Conservation (phyloP, 2,113 vertebrate genomes). For the Melanerpes formicivorus region DNA sequence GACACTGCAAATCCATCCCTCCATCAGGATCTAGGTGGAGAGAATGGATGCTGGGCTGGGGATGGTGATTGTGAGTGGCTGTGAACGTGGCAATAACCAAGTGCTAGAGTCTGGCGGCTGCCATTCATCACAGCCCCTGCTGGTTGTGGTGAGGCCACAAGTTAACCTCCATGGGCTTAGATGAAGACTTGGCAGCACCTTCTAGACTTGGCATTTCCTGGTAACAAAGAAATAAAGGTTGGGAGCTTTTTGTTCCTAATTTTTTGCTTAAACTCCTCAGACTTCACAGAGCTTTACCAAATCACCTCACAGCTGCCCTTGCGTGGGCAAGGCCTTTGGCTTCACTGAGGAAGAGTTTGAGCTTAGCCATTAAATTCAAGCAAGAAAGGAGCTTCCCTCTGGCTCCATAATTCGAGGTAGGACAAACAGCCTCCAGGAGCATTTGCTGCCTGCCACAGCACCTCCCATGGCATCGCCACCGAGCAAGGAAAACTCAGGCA, state of each 20-base stretch:
- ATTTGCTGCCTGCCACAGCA: not conserved
- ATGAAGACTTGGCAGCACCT: not conserved
- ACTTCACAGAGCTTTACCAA: not conserved
- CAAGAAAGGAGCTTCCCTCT: not conserved
- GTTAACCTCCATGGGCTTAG: not conserved
- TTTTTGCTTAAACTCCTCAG: not conserved
- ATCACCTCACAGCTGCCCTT: not conserved
- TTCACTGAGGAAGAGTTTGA: not conserved
- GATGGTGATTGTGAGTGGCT: fast-evolving
- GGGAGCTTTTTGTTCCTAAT: not conserved
- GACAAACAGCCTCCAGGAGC: not conserved
- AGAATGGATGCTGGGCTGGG: not conserved
- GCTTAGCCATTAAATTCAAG: not conserved
- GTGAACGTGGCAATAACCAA: not conserved
- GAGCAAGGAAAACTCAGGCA: not conserved
- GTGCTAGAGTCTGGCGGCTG: not conserved
- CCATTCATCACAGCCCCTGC: not conserved
- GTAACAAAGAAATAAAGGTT: not conserved
- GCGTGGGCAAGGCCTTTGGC: not conserved
- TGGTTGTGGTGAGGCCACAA: not conserved
- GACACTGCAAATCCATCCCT: not conserved
- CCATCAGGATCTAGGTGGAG: not conserved
- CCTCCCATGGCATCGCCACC: not conserved
- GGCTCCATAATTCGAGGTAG: too few relatives aligned
- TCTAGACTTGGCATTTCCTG: not conserved